Base-by-base conservation (phyloP, 1,140 invertebrate genomes). In the Fopius arisanus region DNA sequence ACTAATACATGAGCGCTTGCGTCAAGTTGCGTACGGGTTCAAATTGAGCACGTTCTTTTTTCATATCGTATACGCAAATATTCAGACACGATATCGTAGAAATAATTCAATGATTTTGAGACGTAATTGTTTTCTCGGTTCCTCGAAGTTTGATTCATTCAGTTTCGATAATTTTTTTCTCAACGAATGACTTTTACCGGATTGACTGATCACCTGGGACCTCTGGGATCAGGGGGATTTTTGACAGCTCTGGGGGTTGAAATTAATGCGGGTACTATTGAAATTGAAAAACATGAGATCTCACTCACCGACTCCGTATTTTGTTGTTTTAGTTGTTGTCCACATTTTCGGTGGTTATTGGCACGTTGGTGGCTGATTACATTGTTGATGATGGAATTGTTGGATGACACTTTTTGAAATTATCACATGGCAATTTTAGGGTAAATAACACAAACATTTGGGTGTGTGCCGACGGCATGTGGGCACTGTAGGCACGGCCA, bases 281-380 rank as follows among this genome's bases (percentile, higher is more conserved):
- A 41, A 37, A 33, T 65, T 67, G 43, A 33, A 63, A n/a, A 43
- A 29, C 40, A 63, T 29, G 48, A 21, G 14, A 12, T 23, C 16
- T 12, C 65, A 90, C 90, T 90, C 84, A 91, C 91, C 91, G 79
- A 91, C 90, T 79, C 90, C 90, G 85, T 91, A 91, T 85, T 91
- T 92, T 75, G 90, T 91, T 29, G 87, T 90, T 80, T 91, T 91
- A 43, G 90, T 90, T 62, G 89, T 90, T 63, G 88, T 90, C 91
- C 91, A 91, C 90, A 92, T 92, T 77, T 80, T 78, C 78, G 62
- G 21, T 40, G 19, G 21, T 48, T 40, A 40, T 21, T 54, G 48
- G 59, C 72, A 76, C 71, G 75, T 68, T 41, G 5, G 14, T 14
- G 10, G 0, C 6, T 12, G 3, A 19, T 29, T 48, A 43, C 40